phyloP scores from a whole-genome alignment of 2,113 vertebrate genomes.

The Thryonomys swinderianus region DNA sequence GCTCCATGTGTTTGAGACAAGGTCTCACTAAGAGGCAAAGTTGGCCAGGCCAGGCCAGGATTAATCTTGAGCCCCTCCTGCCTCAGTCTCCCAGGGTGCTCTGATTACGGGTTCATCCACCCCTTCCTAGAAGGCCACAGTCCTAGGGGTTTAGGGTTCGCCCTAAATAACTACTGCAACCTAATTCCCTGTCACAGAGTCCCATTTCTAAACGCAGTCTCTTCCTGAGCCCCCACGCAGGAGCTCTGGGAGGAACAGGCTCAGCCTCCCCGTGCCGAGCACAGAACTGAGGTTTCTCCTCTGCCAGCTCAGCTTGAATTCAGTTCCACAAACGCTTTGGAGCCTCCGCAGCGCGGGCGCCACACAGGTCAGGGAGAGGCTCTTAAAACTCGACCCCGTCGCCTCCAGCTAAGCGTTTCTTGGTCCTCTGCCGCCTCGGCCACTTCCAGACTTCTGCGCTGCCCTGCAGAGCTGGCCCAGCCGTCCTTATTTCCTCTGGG shows the following conservation, averaged over 20 bases:
- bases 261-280: not conserved
- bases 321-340: not conserved
- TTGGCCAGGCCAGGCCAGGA: not conserved
- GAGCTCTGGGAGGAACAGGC: not conserved
- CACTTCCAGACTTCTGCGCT: not conserved
- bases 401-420: not conserved
- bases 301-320: not conserved
- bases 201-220: not conserved
- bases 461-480: not conserved
- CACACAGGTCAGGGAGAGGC: not conserved
- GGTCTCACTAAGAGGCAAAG: not conserved
- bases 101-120: not conserved
- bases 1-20: not conserved
- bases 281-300: too few relatives aligned
- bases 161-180: not conserved
- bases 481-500: not conserved
- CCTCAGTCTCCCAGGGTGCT: not conserved
- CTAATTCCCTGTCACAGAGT: not conserved
- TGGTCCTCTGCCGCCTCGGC: not conserved
- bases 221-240: not conserved
- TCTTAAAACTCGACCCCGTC: not conserved
- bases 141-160: not conserved
- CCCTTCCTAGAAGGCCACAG: not conserved
- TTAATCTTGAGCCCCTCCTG: not conserved
- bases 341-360: rapidly evolving